A percentile compares a stretch with the other conserved stretches of the same genome.
Conservation (phyloP, 2,888 invertebrate species). For the Campoletis raptor region DNA sequence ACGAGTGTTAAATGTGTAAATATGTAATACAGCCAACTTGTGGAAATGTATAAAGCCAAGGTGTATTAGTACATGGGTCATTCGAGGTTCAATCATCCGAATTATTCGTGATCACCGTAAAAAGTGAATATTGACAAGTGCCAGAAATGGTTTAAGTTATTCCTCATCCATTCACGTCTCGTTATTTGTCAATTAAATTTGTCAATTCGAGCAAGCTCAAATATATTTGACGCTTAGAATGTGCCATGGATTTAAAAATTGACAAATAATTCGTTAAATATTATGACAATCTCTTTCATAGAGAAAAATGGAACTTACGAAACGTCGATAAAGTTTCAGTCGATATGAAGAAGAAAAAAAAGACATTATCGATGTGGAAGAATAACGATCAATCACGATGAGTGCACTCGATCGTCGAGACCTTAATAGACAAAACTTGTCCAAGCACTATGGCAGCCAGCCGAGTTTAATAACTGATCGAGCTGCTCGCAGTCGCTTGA, state of each 20-base stretch:
- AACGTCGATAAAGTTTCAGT: slow-evolving; percentile 13
- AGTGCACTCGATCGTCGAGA: slow-evolving; percentile 54
- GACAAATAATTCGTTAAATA: neutral
- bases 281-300: neutral
- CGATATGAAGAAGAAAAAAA: slow-evolving; percentile 5
- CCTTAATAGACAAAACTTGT: slow-evolving; percentile 53
- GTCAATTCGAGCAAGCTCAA: neutral
- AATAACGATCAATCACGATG: slow-evolving; percentile 49
- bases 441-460: slow-evolving; percentile 16
- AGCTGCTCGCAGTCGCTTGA: slow-evolving; percentile 19
- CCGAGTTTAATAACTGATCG: slow-evolving; percentile 56
- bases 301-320: neutral
- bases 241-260: neutral
- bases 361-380: slow-evolving; percentile 6
- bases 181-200: too few species aligned
- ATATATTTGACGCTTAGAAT: neutral
- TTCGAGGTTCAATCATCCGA: neutral
- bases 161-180: too few species aligned
- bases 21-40: slow-evolving; percentile 23
- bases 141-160: neutral
- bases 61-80: slow-evolving; percentile 7
- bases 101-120: neutral
- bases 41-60: slow-evolving; percentile 44
- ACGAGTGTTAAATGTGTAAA: slow-evolving; percentile 64
- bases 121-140: neutral